Evolutionary conservation across 1,140 invertebrate species (phyloP).

Genomic region (Tetramorium parvispinum): DNA sequence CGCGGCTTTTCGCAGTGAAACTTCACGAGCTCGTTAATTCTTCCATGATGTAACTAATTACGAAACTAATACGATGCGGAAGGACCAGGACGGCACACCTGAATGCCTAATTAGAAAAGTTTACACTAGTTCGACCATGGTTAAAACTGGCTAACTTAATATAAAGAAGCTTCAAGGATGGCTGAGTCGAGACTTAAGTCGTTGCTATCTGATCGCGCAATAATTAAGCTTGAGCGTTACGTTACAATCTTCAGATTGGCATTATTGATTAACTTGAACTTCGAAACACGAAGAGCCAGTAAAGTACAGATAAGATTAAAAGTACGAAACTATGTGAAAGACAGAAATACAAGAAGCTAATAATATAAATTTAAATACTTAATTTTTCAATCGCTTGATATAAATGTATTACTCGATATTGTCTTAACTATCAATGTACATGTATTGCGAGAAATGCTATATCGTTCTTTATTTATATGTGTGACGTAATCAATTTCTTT

Average conservation of each 20-base stretch:
- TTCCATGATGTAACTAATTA: conserved; percentile 57
- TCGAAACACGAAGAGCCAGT: background rate
- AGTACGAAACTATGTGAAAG: background rate
- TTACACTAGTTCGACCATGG: conserved; percentile 31
- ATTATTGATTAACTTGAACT: conserved; percentile 41
- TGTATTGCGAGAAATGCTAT: background rate
- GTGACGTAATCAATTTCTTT: background rate
- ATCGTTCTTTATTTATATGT: background rate
- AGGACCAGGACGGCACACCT: background rate
- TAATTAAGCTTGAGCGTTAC: conserved; percentile 37
- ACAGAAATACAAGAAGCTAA: background rate
- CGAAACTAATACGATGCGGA: conserved; percentile 42
- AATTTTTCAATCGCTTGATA: background rate
- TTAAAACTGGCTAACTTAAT: conserved; percentile 31
- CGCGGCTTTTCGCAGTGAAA: conserved; percentile 19
- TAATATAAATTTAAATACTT: background rate
- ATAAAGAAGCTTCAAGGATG: conserved; percentile 24
- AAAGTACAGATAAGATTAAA: background rate
- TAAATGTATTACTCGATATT: background rate
- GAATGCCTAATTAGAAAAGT: conserved; percentile 61
- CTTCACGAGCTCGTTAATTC: conserved; percentile 47
- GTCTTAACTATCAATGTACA: background rate
- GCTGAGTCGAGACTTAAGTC: conserved; percentile 6
- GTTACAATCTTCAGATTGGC: background rate
- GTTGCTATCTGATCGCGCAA: conserved; percentile 29